Percentiles rank a stretch among this genome's conserved stretches.
phyloP scores from a whole-genome alignment of 2,113 vertebrate species.

The Stegostoma tigrinum region DNA sequence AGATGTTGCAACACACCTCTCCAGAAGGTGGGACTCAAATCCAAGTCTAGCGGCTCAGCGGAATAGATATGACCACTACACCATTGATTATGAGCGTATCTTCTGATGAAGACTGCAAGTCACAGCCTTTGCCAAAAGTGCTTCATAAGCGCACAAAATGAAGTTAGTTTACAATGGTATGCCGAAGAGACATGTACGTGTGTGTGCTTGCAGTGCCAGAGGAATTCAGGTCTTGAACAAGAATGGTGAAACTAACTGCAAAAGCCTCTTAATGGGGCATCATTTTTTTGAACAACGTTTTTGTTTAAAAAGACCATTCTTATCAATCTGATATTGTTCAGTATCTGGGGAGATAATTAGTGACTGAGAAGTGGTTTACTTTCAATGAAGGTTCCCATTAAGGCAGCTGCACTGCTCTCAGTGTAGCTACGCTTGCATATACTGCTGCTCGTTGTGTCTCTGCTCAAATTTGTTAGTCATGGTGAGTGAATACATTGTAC shows the following conservation, averaged over 20 bases:
- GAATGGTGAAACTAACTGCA: background rate
- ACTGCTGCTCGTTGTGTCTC: background rate
- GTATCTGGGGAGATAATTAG: conserved; percentile 26
- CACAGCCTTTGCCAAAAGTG: background rate
- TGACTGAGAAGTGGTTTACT: background rate
- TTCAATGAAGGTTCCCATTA: background rate
- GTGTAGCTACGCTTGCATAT: background rate
- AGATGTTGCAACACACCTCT: no score
- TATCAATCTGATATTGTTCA: background rate
- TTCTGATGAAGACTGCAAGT: background rate
- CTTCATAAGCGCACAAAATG: background rate
- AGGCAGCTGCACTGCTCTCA: background rate
- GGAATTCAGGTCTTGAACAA: background rate
- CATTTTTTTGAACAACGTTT: background rate
- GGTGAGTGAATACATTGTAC: background rate
- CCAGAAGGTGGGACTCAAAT: no score
- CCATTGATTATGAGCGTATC: background rate
- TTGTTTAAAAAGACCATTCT: background rate
- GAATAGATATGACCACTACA: no score
- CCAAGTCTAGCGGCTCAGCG: no score
- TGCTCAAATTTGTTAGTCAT: background rate
- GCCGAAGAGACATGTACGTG: background rate
- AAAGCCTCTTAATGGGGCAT: background rate
- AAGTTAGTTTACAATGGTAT: background rate
- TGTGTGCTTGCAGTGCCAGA: background rate